Evolutionary conservation across 2,888 invertebrate species (phyloP), one percentile per base, ranked within the genome.

Genomic region (Cephonodes hylas): DNA sequence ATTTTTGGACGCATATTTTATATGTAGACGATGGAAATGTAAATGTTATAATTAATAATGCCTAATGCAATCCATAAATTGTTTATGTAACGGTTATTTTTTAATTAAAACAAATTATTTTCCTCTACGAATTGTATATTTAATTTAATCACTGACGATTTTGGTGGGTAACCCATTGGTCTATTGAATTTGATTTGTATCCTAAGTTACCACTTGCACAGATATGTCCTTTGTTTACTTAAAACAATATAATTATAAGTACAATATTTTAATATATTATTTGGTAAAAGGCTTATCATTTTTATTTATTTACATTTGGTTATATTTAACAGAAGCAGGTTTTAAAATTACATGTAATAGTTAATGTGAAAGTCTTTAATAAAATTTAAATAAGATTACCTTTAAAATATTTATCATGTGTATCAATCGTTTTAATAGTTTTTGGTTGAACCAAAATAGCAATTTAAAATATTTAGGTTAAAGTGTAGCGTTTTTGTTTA

Each of bases 211-310:
- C 46, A 46, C 46, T 42, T 42, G 23, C 48, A 2, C 53, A 31
- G 27, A 53, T 31, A 31, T 53, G 57, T 58, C 57, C 20, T 22
- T 6, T 8, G 27, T 23, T 23, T 34, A 25, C 10, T 23, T 42
- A 42, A 15, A 23, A 60, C 3, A 53, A 20, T 58, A 25, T 61
- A 61, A 42, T 66, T 57, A 63, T 75, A 75, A 76, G 74, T 75
- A 76, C 75, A 75, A 75, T 75, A 42, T 60, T 61, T 34, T 45
- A 46, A 61, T 61, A 58, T 61, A 58, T 58, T 58, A 58, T 46
- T 61, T 46, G 45, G 45, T 46, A 58, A 45, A 38, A 42, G 58
- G 42, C 42, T 27, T 59, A 13, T 58, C 10, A 31, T 56, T 53
- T 56, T 56, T 42, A 27, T 56, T 57, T 57, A 10, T 2, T 20